Percentiles rank a stretch among this genome's conserved stretches.
Evolutionary conservation across 2,888 invertebrate genomes (phyloP).

Genomic region (Mycalesis mineus): DNA sequence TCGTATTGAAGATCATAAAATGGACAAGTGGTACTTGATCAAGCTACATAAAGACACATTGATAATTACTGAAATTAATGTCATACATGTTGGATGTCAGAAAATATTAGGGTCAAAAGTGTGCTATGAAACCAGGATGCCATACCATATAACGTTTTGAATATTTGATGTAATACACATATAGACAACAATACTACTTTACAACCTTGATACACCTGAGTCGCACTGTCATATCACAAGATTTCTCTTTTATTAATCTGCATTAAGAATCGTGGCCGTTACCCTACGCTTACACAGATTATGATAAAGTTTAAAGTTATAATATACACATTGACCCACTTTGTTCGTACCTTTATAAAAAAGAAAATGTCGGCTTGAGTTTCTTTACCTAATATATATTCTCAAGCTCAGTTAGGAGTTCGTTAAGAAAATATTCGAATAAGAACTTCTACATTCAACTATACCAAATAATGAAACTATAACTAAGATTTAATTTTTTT

Average conservation of each 20-base stretch:
- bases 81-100: background rate
- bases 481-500: constrained; percentile 8
- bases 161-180: constrained; percentile 13
- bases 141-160: background rate
- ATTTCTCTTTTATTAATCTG: constrained; percentile 30
- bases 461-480: background rate
- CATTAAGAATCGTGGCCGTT: constrained; percentile 48
- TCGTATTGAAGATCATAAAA: background rate
- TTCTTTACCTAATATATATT: constrained; percentile 17
- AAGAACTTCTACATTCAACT: constrained; percentile 12
- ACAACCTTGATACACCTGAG: constrained; percentile 39
- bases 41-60: too few relatives aligned
- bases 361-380: constrained; percentile 11
- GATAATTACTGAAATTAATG: background rate
- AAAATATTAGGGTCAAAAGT: background rate
- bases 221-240: constrained; percentile 39
- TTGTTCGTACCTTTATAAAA: constrained; percentile 20
- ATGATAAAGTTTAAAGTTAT: background rate
- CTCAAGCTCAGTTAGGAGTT: constrained; percentile 16
- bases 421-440: constrained; percentile 16
- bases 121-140: background rate
- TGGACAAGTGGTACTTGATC: background rate
- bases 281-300: constrained; percentile 21
- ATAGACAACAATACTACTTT: constrained; percentile 32
- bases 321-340: constrained; percentile 26